These are phyloP conservation scores for Manacus vitellinus DNA, from an alignment of 2,113 vertebrate genomes.

Conservation along the genomic window DNA sequence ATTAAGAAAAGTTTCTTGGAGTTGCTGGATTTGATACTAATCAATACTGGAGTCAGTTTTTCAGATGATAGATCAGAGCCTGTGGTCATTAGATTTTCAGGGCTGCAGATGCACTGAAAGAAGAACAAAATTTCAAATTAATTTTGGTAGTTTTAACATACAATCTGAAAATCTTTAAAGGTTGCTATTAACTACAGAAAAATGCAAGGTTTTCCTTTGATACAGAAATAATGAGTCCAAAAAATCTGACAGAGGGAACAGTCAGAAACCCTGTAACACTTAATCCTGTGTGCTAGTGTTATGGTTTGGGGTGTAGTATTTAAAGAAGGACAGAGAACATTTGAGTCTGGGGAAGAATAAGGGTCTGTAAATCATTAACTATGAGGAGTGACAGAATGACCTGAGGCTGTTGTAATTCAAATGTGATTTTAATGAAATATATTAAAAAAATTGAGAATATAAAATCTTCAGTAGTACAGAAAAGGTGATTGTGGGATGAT, in stretches of 20 bases:
- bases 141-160: background rate
- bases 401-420: background rate
- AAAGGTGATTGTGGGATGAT: background rate
- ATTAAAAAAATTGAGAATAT: background rate
- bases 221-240: background rate
- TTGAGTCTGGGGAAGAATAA: background rate
- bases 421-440: background rate
- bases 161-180: background rate
- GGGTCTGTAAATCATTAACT: background rate
- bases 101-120: background rate
- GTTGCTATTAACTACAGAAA: background rate
- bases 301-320: background rate
- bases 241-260: background rate
- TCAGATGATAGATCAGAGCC: background rate
- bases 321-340: background rate
- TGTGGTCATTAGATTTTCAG: background rate
- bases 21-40: background rate
- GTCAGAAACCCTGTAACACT: background rate
- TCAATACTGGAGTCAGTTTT: background rate
- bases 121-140: background rate
- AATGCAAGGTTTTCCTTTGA: background rate
- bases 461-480: background rate
- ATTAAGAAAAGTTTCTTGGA: background rate
- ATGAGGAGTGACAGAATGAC: background rate
- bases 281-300: background rate